Evolutionary conservation across 2,888 invertebrate species (phyloP).

Genomic region (Morpho deidamia): DNA sequence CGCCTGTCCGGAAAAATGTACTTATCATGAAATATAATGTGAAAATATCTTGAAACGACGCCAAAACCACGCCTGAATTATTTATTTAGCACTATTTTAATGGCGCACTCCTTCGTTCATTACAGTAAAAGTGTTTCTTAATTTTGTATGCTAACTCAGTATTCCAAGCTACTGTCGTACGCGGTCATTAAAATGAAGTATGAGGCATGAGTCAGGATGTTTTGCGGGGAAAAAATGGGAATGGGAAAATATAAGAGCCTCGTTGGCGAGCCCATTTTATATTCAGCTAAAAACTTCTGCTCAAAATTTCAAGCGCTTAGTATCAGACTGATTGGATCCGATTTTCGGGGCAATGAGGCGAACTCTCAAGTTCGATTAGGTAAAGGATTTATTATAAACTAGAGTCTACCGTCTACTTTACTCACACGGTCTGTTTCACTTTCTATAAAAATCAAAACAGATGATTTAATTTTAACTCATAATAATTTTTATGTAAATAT

Average conservation of each 20-base stretch:
- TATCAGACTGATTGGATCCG: constrained; percentile 11
- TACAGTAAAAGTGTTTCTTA: constrained; percentile 68
- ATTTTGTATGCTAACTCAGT: constrained; percentile 54
- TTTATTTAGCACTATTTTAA: constrained; percentile 75
- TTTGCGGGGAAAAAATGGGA: constrained; percentile 13
- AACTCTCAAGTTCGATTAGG: constrained; percentile 7
- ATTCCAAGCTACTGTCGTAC: constrained; percentile 44
- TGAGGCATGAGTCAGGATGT: constrained; percentile 29
- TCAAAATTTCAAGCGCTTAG: constrained; percentile 9
- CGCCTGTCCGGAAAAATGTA: constrained; percentile 62
- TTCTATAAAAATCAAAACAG: no score
- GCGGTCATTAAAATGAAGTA: constrained; percentile 33
- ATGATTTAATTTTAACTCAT: no score
- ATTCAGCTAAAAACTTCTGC: constrained; percentile 2
- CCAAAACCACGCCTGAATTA: constrained; percentile 74
- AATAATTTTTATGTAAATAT: no score
- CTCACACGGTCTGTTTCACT: no score
- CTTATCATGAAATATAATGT: constrained; percentile 77
- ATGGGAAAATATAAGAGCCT: constrained; percentile 16
- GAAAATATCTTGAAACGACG: constrained; percentile 75
- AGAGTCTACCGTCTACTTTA: no score
- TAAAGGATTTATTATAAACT: constrained; percentile 6
- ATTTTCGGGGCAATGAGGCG: constrained; percentile 10
- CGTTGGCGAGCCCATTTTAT: constrained; percentile 8
- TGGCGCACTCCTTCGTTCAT: constrained; percentile 67